These are phyloP conservation scores for Blastobasis lacticolella DNA, from an alignment of 2,888 invertebrate species.

Conservation along the genomic window DNA sequence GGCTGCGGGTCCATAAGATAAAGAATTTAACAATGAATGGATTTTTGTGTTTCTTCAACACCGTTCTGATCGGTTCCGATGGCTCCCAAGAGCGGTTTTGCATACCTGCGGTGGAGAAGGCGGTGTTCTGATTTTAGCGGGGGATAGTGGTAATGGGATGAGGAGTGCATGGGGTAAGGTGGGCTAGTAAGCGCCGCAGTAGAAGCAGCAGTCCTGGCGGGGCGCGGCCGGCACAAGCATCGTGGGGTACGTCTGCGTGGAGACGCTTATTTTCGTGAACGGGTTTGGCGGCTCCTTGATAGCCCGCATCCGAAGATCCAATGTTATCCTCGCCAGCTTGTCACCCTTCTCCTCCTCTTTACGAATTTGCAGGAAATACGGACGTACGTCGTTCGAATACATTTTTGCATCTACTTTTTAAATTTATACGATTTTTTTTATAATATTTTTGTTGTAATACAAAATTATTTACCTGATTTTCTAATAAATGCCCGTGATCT, in stretches of 20 bases:
- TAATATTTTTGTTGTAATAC: not conserved
- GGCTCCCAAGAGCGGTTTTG: too few species aligned
- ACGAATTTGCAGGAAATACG: constrained; percentile 48
- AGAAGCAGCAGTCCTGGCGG: constrained; percentile 47
- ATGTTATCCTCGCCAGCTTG: constrained; percentile 48
- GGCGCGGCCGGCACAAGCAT: constrained; percentile 52
- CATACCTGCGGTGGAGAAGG: too few species aligned
- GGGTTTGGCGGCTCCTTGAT: constrained; percentile 41
- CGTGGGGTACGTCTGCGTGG: constrained; percentile 58
- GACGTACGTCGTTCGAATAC: constrained; percentile 55
- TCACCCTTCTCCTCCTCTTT: constrained; percentile 67
- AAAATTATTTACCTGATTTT: not conserved
- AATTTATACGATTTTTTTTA: constrained; percentile 12
- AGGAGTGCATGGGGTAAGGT: too few species aligned
- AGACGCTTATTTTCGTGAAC: constrained; percentile 43
- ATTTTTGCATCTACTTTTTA: constrained; percentile 22
- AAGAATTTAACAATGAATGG: constrained; percentile 6
- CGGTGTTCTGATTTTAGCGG: too few species aligned
- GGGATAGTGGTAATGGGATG: too few species aligned
- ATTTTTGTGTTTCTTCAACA: too few species aligned
- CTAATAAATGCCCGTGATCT: too few species aligned
- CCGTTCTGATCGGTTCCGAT: too few species aligned
- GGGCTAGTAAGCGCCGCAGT: constrained; percentile 24
- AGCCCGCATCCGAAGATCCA: constrained; percentile 51
- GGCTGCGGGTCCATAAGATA: constrained; percentile 33